A percentile compares a stretch with the other conserved stretches of the same genome.
phyloP scores from a whole-genome alignment of 2,113 vertebrate species.

The Okapia johnstoni region DNA sequence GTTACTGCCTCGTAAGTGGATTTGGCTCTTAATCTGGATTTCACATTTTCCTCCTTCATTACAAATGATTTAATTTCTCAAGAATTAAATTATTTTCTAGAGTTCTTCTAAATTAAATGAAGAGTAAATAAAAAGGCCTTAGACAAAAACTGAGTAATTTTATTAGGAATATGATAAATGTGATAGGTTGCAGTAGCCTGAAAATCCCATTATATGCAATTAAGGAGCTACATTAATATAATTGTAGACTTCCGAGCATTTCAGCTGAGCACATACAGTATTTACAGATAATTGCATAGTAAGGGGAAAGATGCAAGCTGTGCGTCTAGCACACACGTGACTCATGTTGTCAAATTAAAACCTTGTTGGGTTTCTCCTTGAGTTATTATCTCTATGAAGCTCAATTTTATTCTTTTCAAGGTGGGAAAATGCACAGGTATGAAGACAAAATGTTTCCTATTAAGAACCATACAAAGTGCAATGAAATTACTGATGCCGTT shows the following conservation, averaged over 20 bases:
- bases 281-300: constrained; percentile 66
- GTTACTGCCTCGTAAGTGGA: constrained; percentile 72
- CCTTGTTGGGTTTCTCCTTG: constrained; percentile 65
- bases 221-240: constrained; percentile 76
- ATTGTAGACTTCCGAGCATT: constrained; percentile 71
- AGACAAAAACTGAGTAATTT: constrained; percentile 72
- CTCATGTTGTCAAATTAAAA: constrained; percentile 70
- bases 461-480: background rate
- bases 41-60: constrained; percentile 67
- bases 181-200: constrained; percentile 72
- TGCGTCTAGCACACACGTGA: constrained; percentile 49
- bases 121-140: constrained; percentile 72
- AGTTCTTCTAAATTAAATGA: constrained; percentile 75
- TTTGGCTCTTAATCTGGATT: constrained; percentile 67
- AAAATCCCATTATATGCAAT: constrained; percentile 74
- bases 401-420: constrained; percentile 46
- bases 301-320: constrained; percentile 56
- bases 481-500: background rate
- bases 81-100: constrained; percentile 75
- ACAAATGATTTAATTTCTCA: constrained; percentile 73
- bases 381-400: constrained; percentile 61
- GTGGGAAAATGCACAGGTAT: constrained; percentile 13
- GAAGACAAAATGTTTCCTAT: background rate
- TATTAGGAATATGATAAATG: constrained; percentile 77
- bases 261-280: constrained; percentile 48